Percentiles rank a stretch among this genome's conserved stretches.
Evolutionary conservation across 1,140 invertebrate species (phyloP).

Genomic region (Dufourea novaeangliae): DNA sequence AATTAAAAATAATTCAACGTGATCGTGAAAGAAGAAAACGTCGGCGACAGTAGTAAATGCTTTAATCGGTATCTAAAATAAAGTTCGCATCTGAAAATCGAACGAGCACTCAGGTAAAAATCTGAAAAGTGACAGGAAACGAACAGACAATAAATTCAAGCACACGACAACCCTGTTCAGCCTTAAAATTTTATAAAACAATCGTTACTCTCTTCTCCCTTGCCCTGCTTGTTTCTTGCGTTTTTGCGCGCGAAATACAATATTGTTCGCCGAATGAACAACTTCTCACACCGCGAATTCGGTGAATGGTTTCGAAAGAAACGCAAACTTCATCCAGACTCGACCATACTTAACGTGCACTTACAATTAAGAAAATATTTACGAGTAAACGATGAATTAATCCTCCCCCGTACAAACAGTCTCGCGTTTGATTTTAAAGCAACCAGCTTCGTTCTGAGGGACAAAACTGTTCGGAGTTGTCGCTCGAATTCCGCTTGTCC

Average conservation of each 20-base stretch:
- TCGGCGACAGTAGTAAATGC: slow-evolving; percentile 22
- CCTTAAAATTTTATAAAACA: slow-evolving; percentile 30
- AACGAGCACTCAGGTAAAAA: neutral
- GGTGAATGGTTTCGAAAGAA: neutral
- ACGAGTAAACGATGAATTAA: neutral
- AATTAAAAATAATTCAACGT: neutral
- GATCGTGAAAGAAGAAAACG: neutral
- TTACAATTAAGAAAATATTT: slow-evolving; percentile 16
- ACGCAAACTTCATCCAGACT: neutral
- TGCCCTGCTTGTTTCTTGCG: neutral
- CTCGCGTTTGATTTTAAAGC: slow-evolving; percentile 10
- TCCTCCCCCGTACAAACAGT: slow-evolving; percentile 3
- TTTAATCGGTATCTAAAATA: slow-evolving; percentile 44
- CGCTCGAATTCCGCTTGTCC: neutral
- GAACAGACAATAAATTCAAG: slow-evolving; percentile 25
- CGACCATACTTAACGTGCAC: slow-evolving; percentile 8
- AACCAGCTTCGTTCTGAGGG: neutral
- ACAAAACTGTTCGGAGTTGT: slow-evolving; percentile 5
- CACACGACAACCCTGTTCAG: slow-evolving; percentile 33
- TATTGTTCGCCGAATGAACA: slow-evolving; percentile 4
- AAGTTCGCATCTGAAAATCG: slow-evolving; percentile 16
- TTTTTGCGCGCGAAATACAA: slow-evolving; percentile 12
- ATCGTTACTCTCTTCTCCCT: too few relatives aligned
- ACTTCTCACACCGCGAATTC: neutral
- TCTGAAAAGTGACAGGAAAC: neutral